Percentiles rank a stretch among this genome's conserved stretches.
Evolutionary conservation across 2,113 vertebrate species (phyloP).

Genomic region (Eurypyga helias): DNA sequence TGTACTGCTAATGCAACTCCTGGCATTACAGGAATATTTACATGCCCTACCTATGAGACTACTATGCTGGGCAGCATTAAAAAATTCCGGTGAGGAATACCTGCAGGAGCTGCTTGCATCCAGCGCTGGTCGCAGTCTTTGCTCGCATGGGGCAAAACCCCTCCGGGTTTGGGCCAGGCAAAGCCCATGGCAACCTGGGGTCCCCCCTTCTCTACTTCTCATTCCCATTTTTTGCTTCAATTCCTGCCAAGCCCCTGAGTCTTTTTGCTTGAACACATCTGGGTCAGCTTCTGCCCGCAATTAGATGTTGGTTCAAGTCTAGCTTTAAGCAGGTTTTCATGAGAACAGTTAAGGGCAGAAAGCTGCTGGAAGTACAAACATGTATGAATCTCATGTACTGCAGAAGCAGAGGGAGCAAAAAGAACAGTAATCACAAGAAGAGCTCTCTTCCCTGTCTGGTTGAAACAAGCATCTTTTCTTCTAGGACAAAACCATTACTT

Average conservation of each 20-base stretch:
- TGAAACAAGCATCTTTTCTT: background rate
- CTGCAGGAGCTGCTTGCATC: background rate
- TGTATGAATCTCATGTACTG: background rate
- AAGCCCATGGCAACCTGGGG: rapidly evolving
- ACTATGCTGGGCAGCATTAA: background rate
- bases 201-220: background rate
- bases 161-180: background rate
- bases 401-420: background rate
- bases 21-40: background rate
- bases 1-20: background rate
- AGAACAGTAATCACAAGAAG: background rate
- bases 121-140: background rate
- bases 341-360: background rate
- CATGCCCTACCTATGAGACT: background rate
- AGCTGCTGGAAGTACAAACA: background rate
- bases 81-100: background rate
- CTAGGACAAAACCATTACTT: background rate
- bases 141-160: background rate
- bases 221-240: background rate
- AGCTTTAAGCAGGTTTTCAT: background rate
- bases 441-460: background rate
- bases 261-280: background rate
- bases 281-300: background rate
- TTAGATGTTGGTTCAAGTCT: background rate
- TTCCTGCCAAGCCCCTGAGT: background rate